A percentile compares a stretch with the other conserved stretches of the same genome.
Evolutionary conservation across 2,797 vertebrate genomes (phyloP).

Genomic region (Leuciscus waleckii): DNA sequence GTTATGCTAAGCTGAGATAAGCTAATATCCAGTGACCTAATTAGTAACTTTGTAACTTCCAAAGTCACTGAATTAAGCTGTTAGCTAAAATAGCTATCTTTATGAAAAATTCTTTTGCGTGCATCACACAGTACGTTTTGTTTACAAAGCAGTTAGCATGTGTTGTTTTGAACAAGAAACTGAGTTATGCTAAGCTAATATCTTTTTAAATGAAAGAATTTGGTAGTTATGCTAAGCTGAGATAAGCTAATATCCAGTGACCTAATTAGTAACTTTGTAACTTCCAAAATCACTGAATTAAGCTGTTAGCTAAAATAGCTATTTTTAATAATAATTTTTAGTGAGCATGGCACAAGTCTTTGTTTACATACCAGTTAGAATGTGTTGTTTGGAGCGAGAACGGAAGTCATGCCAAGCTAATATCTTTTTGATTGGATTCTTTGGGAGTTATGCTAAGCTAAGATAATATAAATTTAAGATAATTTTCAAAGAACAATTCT

Average conservation of each 20-base stretch:
- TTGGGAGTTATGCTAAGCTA: no score
- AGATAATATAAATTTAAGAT: no score
- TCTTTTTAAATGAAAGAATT: not conserved
- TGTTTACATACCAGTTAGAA: no score
- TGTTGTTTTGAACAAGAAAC: not conserved
- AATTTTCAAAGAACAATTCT: no score
- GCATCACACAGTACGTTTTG: not conserved
- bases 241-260: slow-evolving; percentile 5
- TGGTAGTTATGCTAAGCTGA: not conserved
- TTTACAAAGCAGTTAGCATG: not conserved
- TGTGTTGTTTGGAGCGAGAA: no score
- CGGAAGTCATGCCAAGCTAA: no score
- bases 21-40: slow-evolving; percentile 2
- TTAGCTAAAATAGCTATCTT: not conserved
- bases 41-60: not conserved
- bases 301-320: not conserved
- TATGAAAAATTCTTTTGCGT: not conserved
- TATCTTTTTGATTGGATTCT: no score
- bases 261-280: not conserved
- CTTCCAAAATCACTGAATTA: not conserved
- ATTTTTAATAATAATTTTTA: no score
- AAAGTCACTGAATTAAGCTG: not conserved
- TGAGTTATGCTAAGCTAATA: not conserved
- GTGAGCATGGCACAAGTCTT: no score
- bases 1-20: not conserved